phyloP scores from a whole-genome alignment of 2,113 vertebrate genomes.

The Brienomyrus brachyistius region DNA sequence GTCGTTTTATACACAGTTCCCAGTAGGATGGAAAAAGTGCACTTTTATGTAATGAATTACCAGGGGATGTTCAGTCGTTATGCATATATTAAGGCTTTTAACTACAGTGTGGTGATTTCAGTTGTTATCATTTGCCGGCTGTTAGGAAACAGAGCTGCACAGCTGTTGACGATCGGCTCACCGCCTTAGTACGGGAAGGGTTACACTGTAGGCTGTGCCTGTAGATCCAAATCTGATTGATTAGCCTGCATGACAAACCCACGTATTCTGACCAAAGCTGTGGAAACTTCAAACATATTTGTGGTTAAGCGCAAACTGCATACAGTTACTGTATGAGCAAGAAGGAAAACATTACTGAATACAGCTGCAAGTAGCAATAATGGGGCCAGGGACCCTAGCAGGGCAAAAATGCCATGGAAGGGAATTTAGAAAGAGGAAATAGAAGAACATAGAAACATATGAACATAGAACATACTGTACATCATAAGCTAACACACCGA shows the following conservation, averaged over 20 bases:
- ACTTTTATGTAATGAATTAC: not conserved
- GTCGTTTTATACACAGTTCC: not conserved
- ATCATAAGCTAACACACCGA: not conserved
- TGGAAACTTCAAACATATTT: not conserved
- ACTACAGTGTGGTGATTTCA: not conserved
- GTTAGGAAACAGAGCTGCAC: not conserved
- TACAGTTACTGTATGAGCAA: not conserved
- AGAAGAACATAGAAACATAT: not conserved
- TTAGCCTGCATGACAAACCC: not conserved
- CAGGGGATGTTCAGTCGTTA: not conserved
- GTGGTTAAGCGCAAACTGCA: not conserved
- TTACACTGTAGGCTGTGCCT: not conserved
- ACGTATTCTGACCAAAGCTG: not conserved
- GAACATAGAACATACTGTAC: not conserved
- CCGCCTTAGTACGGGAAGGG: not conserved
- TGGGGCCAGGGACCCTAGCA: not conserved
- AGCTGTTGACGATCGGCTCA: not conserved
- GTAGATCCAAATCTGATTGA: not conserved
- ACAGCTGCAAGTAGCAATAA: not conserved
- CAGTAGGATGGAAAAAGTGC: not conserved
- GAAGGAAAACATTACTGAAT: not conserved
- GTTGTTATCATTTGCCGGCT: not conserved
- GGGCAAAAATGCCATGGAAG: not conserved
- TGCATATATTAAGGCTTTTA: not conserved
- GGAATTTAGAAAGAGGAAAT: not conserved